Evolutionary conservation across 35 echinoderm and acorn worm species (phyloP).

Genomic region (Apostichopus californicus): DNA sequence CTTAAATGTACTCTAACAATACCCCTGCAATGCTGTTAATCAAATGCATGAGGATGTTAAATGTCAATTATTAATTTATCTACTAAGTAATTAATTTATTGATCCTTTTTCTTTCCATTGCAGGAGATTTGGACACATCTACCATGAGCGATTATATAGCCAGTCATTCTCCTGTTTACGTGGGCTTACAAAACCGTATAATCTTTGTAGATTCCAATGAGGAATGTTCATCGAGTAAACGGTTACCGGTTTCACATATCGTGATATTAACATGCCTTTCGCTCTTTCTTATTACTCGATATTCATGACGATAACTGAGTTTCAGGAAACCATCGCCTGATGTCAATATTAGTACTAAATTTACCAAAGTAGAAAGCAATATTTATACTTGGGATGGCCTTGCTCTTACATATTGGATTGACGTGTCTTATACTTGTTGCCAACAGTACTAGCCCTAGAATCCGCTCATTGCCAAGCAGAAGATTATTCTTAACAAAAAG

Average conservation of each 20-base stretch:
- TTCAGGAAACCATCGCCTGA: neutral
- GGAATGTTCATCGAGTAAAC: slow-evolving; percentile 16
- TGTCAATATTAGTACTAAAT: neutral
- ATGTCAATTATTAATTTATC: neutral
- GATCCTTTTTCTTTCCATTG: neutral
- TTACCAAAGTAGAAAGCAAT: slow-evolving; percentile 1
- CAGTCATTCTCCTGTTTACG: slow-evolving; percentile 8
- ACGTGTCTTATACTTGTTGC: too few relatives aligned
- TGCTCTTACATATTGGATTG: too few relatives aligned
- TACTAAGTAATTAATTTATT: neutral
- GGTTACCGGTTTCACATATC: slow-evolving; percentile 9
- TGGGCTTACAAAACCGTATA: slow-evolving; percentile 24
- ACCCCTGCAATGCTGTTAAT: too few relatives aligned
- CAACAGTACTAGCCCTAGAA: neutral
- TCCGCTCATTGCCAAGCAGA: neutral
- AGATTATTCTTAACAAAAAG: too few relatives aligned
- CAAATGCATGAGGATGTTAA: neutral
- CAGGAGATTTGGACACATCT: slow-evolving; percentile 34
- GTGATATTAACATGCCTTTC: neutral
- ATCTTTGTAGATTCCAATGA: slow-evolving; percentile 22
- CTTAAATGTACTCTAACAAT: too few relatives aligned
- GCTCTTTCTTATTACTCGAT: neutral
- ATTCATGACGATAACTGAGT: neutral
- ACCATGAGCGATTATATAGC: slow-evolving; percentile 45
- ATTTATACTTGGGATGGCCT: neutral